Evolutionary conservation across 2,113 vertebrate genomes (phyloP).

Genomic region (Hypocryptadius cinnamomeus): DNA sequence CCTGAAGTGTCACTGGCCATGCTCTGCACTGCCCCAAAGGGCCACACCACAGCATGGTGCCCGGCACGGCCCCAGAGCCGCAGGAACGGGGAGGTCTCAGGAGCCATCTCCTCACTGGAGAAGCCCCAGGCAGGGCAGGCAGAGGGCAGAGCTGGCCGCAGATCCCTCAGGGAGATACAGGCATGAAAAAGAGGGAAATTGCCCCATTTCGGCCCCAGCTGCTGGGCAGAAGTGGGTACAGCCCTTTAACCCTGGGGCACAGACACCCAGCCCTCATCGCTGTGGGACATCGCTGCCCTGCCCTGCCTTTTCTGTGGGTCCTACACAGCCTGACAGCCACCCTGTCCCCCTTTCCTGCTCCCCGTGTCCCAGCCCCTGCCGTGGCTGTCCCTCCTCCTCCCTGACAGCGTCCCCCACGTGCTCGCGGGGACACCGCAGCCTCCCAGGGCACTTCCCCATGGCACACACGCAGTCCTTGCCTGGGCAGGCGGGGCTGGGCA

Average conservation of each 20-base stretch:
- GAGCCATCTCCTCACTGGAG: not conserved
- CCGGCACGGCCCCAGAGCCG: rapidly evolving
- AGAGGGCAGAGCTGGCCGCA: not conserved
- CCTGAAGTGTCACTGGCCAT: rapidly evolving
- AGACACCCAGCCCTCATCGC: rapidly evolving
- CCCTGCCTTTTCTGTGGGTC: too few relatives aligned
- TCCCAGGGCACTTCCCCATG: not conserved
- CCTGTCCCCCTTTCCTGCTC: not conserved
- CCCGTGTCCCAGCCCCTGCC: not conserved
- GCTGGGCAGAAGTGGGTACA: not conserved
- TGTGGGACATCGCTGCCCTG: not conserved
- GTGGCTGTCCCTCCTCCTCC: not conserved
- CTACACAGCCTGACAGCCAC: too few relatives aligned
- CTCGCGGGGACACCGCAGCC: not conserved
- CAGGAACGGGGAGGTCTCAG: rapidly evolving
- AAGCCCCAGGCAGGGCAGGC: not conserved
- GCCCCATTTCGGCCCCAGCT: not conserved
- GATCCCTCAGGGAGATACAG: not conserved
- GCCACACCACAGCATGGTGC: not conserved
- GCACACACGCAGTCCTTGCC: not conserved
- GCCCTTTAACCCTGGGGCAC: not conserved
- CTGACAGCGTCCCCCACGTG: not conserved
- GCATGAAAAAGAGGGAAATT: not conserved
- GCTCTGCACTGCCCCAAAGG: not conserved
- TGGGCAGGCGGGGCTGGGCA: not conserved